These are phyloP conservation scores for Paragorgia papillata DNA, from an alignment of 92 coral and sea anemone species.

Conservation along the genomic window DNA sequence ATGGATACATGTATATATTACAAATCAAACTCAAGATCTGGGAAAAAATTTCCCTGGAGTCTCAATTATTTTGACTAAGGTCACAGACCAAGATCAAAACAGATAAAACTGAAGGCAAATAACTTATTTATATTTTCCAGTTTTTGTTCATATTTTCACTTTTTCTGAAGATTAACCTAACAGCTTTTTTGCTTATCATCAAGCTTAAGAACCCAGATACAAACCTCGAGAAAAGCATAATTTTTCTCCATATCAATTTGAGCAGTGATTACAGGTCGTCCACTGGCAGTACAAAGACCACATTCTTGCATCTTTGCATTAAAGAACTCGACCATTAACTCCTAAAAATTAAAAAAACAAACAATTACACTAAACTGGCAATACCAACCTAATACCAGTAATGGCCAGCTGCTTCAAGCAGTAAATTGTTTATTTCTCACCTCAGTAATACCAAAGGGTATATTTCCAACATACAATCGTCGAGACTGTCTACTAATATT, in stretches of 20 bases:
- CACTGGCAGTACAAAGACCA: slow-evolving; percentile 92
- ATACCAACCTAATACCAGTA: too few species aligned
- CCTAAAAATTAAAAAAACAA: slow-evolving; percentile 54
- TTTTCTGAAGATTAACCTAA: slow-evolving; percentile 7
- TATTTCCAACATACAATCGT: slow-evolving; percentile 92
- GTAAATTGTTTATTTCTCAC: too few species aligned
- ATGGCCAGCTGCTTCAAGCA: too few species aligned
- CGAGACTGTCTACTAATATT: slow-evolving; percentile 98
- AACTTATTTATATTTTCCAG: too few species aligned
- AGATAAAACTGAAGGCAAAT: too few species aligned
- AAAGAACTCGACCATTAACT: slow-evolving; percentile 94
- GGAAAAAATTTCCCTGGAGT: too few species aligned
- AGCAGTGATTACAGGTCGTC: slow-evolving; percentile 97
- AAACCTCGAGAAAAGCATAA: slow-evolving; percentile 98
- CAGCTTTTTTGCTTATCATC: too few species aligned
- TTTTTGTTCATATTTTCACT: too few species aligned
- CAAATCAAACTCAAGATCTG: too few species aligned
- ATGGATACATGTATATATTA: too few species aligned
- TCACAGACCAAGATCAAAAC: too few species aligned
- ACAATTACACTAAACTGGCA: neutral
- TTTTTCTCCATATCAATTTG: slow-evolving; percentile 97
- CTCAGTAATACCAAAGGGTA: slow-evolving; percentile 98
- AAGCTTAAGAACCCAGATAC: neutral
- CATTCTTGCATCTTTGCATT: slow-evolving; percentile 99
- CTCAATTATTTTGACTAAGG: too few species aligned